Evolutionary conservation across 2,113 vertebrate genomes (phyloP), one percentile per base, ranked within the genome.

Genomic region (Bubo bubo): DNA sequence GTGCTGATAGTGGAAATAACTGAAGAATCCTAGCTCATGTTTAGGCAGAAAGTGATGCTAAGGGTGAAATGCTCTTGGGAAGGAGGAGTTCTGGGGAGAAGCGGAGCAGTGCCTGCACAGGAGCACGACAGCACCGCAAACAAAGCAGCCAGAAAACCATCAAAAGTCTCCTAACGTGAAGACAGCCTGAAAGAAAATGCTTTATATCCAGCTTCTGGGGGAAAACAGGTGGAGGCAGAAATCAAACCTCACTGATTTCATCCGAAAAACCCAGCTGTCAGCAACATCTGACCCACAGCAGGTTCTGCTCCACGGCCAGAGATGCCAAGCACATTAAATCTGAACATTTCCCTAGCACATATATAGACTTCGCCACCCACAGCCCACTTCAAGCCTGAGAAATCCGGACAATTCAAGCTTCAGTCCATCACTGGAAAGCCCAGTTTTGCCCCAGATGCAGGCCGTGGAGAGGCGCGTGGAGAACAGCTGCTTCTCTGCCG

Each of bases 91-190:
- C 43, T 2, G 1, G 14, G 11, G 53, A 47, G 23, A 26, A 60
- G 34, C 1, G 0, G 24, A 43, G 18, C 1, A 5, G 7, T 4
- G 15, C 20, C 62, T 10, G 21, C 45, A 19, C 21, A 19, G 23
- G 22, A 81, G 22, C n/a, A 10, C 2, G 10, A 16, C n/a, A 50
- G n/a, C 30, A 23, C 28, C 3, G 34, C 45, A 24, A 24, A n/a
- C 37, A 18, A 27, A 5, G 21, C 27, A 15, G 63, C 6, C 66
- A 14, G 17, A 74, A 56, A 72, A 47, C 30, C 20, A 32, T 41
- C 19, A 0, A 9, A 47, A 45, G 7, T 8, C 37, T 47, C 58
- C 37, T 9, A 19, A 20, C 1, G 2, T 3, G 6, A 53, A 70
- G 30, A 8, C 8, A 26, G 12, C 21, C 37, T 6, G 27, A 28